phyloP scores from a whole-genome alignment of 2,888 invertebrate genomes.

The Polydrusus pterygomalis region DNA sequence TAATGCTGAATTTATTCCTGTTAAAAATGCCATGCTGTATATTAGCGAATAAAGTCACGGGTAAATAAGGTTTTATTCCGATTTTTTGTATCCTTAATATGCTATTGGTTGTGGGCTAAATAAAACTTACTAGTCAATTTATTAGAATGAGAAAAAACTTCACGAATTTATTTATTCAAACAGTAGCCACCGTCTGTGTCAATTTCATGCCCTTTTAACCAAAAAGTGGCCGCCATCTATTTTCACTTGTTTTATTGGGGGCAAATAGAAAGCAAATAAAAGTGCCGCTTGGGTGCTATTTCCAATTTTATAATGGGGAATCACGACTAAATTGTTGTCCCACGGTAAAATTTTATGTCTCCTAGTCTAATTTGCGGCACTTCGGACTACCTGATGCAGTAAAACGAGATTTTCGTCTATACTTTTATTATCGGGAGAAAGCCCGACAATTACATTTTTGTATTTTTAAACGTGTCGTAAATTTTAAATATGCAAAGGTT shows the following conservation, averaged over 20 bases:
- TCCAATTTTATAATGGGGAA: slow-evolving; percentile 44
- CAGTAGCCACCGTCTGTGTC: slow-evolving; percentile 32
- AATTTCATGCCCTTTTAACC: slow-evolving; percentile 40
- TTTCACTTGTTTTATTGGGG: slow-evolving; percentile 41
- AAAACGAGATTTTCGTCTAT: slow-evolving; percentile 22
- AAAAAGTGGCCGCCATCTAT: slow-evolving; percentile 36
- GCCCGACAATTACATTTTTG: slow-evolving; percentile 28
- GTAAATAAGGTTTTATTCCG: too few species aligned
- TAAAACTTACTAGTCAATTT: too few species aligned
- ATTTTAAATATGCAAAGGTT: slow-evolving; percentile 36
- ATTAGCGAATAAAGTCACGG: too few species aligned
- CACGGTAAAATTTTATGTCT: slow-evolving; percentile 44
- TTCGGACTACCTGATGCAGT: slow-evolving; percentile 41
- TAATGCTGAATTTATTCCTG: too few species aligned
- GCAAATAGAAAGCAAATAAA: slow-evolving; percentile 37
- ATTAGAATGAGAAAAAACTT: too few species aligned
- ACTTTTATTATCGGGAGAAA: slow-evolving; percentile 44
- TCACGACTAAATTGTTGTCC: slow-evolving; percentile 38
- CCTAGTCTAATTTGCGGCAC: slow-evolving; percentile 47
- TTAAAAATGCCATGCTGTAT: too few species aligned
- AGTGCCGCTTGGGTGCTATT: slow-evolving; percentile 37
- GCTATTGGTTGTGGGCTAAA: too few species aligned
- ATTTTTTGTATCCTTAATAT: too few species aligned
- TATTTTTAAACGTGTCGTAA: slow-evolving; percentile 24
- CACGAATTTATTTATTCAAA: neutral